A percentile compares a stretch with the other conserved stretches of the same genome.
Evolutionary conservation across 2,113 vertebrate species (phyloP).

Genomic region (Psilopogon haemacephalus): DNA sequence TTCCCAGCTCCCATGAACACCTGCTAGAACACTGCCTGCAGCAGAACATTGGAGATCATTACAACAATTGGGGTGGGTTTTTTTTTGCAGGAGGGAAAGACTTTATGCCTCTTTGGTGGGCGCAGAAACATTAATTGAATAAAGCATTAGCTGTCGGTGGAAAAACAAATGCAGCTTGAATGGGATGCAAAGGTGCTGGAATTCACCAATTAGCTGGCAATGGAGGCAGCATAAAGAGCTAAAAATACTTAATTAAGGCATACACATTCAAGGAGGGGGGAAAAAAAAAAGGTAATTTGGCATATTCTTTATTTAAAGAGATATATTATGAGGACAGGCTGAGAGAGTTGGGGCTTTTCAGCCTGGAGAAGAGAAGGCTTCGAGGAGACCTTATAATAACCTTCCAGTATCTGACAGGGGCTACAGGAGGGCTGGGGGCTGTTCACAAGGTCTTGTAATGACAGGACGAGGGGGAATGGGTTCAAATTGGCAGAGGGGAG

Average conservation of each 20-base stretch:
- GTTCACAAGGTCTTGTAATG: too few relatives aligned
- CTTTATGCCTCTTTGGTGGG: neutral
- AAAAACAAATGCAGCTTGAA: neutral
- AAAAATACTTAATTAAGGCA: slow-evolving; percentile 6
- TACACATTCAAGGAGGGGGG: neutral
- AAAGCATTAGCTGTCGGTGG: neutral
- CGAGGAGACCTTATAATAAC: too few relatives aligned
- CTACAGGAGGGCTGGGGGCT: too few relatives aligned
- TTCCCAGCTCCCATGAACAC: neutral
- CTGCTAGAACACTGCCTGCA: neutral
- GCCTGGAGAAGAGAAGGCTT: too few relatives aligned
- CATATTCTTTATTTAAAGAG: neutral
- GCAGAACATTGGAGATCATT: neutral
- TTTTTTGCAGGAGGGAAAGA: neutral
- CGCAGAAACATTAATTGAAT: slow-evolving; percentile 1
- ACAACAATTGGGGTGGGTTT: neutral
- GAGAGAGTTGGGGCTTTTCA: too few relatives aligned
- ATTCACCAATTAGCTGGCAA: neutral
- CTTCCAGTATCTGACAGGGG: too few relatives aligned
- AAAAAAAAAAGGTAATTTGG: neutral
- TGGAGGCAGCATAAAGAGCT: neutral
- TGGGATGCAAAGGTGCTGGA: neutral
- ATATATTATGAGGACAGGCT: too few relatives aligned
- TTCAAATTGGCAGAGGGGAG: too few relatives aligned
- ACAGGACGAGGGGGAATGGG: too few relatives aligned